Conservation (phyloP, 2,797 vertebrate genomes). For the Morus bassanus region DNA sequence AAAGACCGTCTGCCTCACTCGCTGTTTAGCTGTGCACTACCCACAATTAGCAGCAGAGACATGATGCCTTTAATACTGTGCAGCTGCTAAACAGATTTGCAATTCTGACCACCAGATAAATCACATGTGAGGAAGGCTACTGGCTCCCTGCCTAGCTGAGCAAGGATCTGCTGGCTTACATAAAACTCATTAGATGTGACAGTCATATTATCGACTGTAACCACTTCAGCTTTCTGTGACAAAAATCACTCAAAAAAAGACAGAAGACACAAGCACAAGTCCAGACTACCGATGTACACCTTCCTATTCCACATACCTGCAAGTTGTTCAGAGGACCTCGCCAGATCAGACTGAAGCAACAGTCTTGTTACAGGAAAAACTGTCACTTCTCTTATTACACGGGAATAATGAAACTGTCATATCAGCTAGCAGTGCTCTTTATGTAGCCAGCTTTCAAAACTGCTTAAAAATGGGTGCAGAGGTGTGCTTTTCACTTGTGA, state of each 20-base stretch:
- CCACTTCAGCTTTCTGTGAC: not conserved
- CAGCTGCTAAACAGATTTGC: slow-evolving; percentile 6
- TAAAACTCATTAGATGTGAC: not conserved
- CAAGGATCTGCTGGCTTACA: slow-evolving; percentile 11
- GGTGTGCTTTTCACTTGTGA: not conserved
- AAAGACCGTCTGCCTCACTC: not conserved
- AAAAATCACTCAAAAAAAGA: not conserved
- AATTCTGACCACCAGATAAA: not conserved
- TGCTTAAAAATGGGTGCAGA: not conserved
- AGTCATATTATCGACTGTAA: not conserved
- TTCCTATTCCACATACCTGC: not conserved
- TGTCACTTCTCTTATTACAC: not conserved
- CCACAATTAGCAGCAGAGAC: not conserved
- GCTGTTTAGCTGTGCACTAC: not conserved
- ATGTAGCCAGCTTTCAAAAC: not conserved
- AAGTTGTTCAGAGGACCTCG: fast-evolving
- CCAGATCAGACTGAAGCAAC: not conserved
- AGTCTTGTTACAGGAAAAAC: not conserved
- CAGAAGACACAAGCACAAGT: not conserved
- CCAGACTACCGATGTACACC: not conserved
- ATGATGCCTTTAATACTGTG: not conserved
- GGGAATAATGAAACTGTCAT: not conserved
- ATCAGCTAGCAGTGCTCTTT: not conserved
- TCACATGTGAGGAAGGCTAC: not conserved
- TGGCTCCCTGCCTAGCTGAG: not conserved